phyloP scores from a whole-genome alignment of 1,140 invertebrate genomes.

The Micrasema minimum region DNA sequence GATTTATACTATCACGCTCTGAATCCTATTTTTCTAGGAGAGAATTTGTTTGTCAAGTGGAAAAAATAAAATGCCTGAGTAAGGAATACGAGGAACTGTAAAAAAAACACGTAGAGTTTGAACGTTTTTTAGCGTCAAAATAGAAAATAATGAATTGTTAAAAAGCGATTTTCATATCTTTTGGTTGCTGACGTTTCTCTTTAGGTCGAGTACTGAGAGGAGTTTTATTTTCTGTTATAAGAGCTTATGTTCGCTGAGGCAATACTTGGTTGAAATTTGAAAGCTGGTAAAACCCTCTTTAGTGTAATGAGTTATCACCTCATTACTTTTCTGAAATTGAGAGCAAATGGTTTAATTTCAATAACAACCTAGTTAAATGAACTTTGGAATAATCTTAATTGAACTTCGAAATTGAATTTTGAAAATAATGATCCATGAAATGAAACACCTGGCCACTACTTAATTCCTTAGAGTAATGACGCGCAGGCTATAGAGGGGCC shows the following conservation, averaged over 20 bases:
- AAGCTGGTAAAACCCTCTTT: conserved; percentile 18
- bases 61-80: no score
- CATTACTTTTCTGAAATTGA: conserved; percentile 1
- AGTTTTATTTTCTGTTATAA: not conserved
- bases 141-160: not conserved
- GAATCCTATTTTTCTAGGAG: no score
- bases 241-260: not conserved
- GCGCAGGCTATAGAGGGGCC: no score
- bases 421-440: not conserved
- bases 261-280: not conserved
- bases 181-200: not conserved
- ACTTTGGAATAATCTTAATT: not conserved
- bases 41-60: no score
- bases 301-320: conserved; percentile 24
- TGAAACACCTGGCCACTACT: not conserved
- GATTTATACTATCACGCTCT: no score
- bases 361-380: not conserved
- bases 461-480: no score
- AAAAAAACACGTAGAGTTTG: not conserved
- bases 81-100: not conserved
- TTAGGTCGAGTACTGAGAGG: not conserved
- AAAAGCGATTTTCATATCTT: no score
- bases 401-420: not conserved
- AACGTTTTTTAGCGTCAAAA: not conserved
- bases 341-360: not conserved